phyloP scores from a whole-genome alignment of 2,888 invertebrate genomes.

The Drosophila setosimentum region DNA sequence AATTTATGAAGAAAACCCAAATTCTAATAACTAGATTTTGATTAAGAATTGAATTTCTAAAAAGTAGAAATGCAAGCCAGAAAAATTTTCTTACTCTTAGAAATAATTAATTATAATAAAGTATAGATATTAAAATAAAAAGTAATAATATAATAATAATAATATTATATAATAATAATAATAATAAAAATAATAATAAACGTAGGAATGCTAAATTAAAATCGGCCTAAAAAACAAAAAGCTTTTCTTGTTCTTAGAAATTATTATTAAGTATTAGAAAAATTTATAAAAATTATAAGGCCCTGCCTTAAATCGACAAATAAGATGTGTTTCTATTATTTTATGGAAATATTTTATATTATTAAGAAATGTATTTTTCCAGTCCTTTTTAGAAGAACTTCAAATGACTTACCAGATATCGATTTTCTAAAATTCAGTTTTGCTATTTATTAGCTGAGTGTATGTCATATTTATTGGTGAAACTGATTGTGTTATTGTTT shows the following conservation, averaged over 20 bases:
- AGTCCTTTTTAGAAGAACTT: too few species aligned
- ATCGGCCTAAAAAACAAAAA: too few species aligned
- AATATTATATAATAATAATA: background rate
- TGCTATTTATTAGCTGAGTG: background rate
- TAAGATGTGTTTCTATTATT: background rate
- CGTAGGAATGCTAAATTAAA: too few species aligned
- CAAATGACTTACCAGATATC: background rate
- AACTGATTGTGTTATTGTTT: slow-evolving; percentile 38
- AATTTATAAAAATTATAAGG: background rate
- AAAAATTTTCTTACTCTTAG: background rate
- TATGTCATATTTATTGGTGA: slow-evolving; percentile 6
- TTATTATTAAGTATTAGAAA: too few species aligned
- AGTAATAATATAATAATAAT: background rate
- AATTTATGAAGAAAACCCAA: background rate
- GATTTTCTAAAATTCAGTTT: background rate
- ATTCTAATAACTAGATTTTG: background rate
- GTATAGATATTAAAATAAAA: background rate
- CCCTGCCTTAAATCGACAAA: background rate
- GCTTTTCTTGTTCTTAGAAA: too few species aligned
- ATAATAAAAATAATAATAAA: background rate
- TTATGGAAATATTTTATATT: background rate
- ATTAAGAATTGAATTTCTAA: background rate
- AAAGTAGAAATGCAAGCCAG: background rate
- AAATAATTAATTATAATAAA: too few species aligned
- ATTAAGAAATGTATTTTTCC: background rate